These are phyloP conservation scores for Petaurus breviceps DNA, from an alignment of 2,113 vertebrate species.

Conservation along the genomic window DNA sequence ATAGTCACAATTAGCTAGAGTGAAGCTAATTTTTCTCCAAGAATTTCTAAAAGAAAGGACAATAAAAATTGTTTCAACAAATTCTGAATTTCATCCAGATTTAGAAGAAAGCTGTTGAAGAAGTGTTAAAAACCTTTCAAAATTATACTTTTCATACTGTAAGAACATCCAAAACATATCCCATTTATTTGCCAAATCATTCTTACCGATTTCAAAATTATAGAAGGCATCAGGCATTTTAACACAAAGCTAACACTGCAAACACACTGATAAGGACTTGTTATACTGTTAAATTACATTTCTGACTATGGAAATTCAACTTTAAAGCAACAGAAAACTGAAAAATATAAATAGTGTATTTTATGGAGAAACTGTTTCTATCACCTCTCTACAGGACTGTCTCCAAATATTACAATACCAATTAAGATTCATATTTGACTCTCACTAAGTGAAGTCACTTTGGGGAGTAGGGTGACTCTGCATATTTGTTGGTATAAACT, in stretches of 20 bases:
- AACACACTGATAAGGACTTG: slow-evolving; percentile 75
- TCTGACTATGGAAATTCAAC: background rate
- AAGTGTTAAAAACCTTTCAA: slow-evolving; percentile 74
- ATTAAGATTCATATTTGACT: background rate
- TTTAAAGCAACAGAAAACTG: slow-evolving; percentile 25
- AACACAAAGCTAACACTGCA: slow-evolving; percentile 76
- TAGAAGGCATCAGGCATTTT: slow-evolving; percentile 61
- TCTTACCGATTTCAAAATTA: slow-evolving; percentile 67
- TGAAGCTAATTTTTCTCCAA: slow-evolving; percentile 18
- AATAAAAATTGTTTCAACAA: background rate
- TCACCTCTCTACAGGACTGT: slow-evolving; percentile 25
- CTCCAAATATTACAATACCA: slow-evolving; percentile 36
- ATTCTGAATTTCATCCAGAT: slow-evolving; percentile 64
- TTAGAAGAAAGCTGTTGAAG: slow-evolving; percentile 57
- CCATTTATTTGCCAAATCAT: slow-evolving; percentile 74
- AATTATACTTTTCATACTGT: slow-evolving; percentile 65
- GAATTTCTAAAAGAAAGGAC: slow-evolving; percentile 36
- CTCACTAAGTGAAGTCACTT: slow-evolving; percentile 21
- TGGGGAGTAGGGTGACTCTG: background rate
- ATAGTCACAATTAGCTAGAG: background rate
- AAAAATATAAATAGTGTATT: background rate
- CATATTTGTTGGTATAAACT: slow-evolving; percentile 62
- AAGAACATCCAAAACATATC: slow-evolving; percentile 42
- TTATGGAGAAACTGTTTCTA: slow-evolving; percentile 23
- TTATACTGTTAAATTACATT: slow-evolving; percentile 4